Conservation (phyloP, 2,888 invertebrate species). For the Camptogramma bilineatum region DNA sequence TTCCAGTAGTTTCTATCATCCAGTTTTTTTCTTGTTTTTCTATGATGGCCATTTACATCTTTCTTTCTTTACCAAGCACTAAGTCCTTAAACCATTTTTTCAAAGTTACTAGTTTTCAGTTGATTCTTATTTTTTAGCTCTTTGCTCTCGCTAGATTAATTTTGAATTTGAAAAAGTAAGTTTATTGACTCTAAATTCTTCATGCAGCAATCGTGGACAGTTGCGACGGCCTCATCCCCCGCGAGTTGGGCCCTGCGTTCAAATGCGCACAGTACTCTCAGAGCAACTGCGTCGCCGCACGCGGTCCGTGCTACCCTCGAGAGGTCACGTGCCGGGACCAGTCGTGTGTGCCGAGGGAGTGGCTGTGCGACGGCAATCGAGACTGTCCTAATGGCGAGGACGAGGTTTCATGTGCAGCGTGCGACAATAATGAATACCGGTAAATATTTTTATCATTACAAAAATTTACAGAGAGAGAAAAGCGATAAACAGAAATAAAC, state of each 20-base stretch:
- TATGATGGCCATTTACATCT: no score
- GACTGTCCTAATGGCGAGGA: conserved; percentile 88
- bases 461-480: no score
- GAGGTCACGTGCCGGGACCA: conserved; percentile 86
- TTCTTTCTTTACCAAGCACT: no score
- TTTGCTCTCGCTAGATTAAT: no score
- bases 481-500: no score
- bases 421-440: conserved; percentile 71
- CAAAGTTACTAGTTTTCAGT: no score
- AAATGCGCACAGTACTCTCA: conserved; percentile 87
- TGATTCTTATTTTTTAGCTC: no score
- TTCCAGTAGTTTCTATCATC: no score
- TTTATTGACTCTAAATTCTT: not conserved
- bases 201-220: conserved; percentile 85
- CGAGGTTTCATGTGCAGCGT: conserved; percentile 81
- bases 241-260: conserved; percentile 84
- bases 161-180: not conserved
- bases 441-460: conserved; percentile 41
- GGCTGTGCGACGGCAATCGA: conserved; percentile 87
- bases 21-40: no score
- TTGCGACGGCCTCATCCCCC: conserved; percentile 86
- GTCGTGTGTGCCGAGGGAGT: conserved; percentile 86
- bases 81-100: no score
- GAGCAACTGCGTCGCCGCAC: conserved; percentile 83
- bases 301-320: conserved; percentile 77